Conservation (phyloP, 2,888 invertebrate genomes). For the Caenorhabditis sinica region DNA sequence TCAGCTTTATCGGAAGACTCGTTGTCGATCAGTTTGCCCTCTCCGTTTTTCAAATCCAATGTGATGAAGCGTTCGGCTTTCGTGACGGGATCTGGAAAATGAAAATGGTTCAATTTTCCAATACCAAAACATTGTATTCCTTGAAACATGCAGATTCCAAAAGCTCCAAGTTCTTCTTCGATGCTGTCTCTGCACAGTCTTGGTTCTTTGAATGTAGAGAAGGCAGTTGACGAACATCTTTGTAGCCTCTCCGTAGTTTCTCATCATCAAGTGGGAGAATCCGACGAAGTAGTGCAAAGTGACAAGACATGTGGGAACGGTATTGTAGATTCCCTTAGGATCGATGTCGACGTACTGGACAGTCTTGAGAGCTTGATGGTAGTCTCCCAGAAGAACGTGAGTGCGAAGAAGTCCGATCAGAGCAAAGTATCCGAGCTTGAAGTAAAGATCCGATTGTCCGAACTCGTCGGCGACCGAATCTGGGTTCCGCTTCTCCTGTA, state of each 20-base stretch:
- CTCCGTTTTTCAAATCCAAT: conserved; percentile 92
- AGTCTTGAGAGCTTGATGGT: conserved; percentile 96
- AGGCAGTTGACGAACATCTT: conserved; percentile 97
- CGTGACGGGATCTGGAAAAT: conserved; percentile 87
- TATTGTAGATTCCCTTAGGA: conserved; percentile 88
- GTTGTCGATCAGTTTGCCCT: conserved; percentile 90
- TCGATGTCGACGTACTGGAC: conserved; percentile 96
- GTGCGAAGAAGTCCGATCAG: conserved; percentile 95
- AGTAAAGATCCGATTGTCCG: conserved; percentile 96
- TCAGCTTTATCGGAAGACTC: conserved; percentile 85
- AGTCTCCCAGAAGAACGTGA: conserved; percentile 97
- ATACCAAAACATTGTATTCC: no score
- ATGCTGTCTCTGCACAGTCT: conserved; percentile 86
- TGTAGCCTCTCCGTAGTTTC: conserved; percentile 94
- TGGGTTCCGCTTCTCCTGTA: conserved; percentile 84
- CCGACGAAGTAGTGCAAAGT: conserved; percentile 99
- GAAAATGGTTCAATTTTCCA: conserved; percentile 86
- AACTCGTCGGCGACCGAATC: conserved; percentile 91
- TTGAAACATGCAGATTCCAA: no score
- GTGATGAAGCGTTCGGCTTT: conserved; percentile 40
- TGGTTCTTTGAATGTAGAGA: conserved; percentile 96
- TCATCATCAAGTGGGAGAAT: conserved; percentile 99
- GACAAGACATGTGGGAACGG: conserved; percentile 97
- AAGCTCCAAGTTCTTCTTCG: conserved; percentile 88
- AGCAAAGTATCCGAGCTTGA: conserved; percentile 99